Evolutionary conservation across 2,113 vertebrate genomes (phyloP).

Genomic region (Ptilorrhoa leucosticta): DNA sequence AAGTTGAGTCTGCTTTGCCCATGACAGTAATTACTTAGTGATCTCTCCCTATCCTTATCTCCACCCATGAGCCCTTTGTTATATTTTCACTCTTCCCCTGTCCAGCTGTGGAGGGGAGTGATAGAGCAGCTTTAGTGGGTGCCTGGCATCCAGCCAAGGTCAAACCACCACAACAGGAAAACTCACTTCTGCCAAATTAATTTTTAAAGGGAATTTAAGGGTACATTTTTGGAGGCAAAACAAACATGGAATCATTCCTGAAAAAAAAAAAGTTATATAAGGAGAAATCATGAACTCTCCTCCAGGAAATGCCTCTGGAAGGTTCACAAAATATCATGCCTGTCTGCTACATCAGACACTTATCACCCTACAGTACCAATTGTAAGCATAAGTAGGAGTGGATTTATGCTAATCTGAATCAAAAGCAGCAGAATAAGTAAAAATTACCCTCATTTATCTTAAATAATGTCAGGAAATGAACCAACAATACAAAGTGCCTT

Average conservation of each 20-base stretch:
- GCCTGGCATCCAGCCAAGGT: background rate
- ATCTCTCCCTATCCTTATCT: background rate
- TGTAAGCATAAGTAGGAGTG: background rate
- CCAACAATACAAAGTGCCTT: background rate
- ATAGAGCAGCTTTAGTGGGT: background rate
- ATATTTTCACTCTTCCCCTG: background rate
- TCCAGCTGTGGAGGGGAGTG: background rate
- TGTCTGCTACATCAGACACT: background rate
- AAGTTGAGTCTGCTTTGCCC: background rate
- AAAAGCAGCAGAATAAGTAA: background rate
- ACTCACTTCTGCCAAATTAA: background rate
- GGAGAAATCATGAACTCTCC: background rate
- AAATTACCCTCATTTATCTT: background rate
- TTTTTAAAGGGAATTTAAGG: background rate
- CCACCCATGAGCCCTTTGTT: background rate
- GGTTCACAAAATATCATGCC: background rate
- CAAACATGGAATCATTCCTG: background rate
- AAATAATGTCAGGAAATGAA: background rate
- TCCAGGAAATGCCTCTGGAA: background rate
- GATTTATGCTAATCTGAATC: background rate
- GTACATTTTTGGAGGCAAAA: background rate
- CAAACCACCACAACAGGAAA: background rate
- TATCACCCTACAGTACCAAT: background rate
- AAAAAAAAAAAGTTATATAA: background rate
- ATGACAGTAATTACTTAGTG: background rate